Percentiles rank a stretch among this genome's conserved stretches.
Conservation (phyloP, 1,140 invertebrate genomes). For the Solenopsis invicta region DNA sequence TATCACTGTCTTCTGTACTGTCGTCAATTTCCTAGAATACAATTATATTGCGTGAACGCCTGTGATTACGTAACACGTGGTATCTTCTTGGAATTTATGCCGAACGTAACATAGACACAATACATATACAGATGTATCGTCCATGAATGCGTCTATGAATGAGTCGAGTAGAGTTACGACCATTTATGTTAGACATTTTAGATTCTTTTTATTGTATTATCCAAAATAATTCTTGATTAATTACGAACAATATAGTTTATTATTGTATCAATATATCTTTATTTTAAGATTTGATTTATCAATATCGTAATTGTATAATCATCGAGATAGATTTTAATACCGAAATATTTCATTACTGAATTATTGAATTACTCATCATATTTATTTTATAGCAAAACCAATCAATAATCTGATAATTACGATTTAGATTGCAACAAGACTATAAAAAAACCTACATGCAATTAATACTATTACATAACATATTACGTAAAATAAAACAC, state of each 20-base stretch:
- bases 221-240: slow-evolving; percentile 3
- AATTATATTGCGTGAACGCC: background rate
- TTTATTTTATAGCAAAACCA: background rate
- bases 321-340: background rate
- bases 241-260: background rate
- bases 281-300: slow-evolving; percentile 2
- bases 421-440: background rate
- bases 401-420: background rate
- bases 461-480: slow-evolving; percentile 6
- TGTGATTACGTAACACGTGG: background rate
- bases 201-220: background rate
- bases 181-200: background rate
- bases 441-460: background rate
- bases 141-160: slow-evolving; percentile 18
- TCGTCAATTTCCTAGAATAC: slow-evolving; percentile 73
- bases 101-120: slow-evolving; percentile 8
- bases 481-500: slow-evolving; percentile 55
- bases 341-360: background rate
- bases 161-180: background rate
- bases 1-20: slow-evolving; percentile 84
- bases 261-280: background rate
- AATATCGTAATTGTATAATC: background rate
- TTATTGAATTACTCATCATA: background rate
- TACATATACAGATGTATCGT: background rate
- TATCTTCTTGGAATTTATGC: background rate